phyloP scores from a whole-genome alignment of 2,113 vertebrate genomes.

The Myrmecobius fasciatus region DNA sequence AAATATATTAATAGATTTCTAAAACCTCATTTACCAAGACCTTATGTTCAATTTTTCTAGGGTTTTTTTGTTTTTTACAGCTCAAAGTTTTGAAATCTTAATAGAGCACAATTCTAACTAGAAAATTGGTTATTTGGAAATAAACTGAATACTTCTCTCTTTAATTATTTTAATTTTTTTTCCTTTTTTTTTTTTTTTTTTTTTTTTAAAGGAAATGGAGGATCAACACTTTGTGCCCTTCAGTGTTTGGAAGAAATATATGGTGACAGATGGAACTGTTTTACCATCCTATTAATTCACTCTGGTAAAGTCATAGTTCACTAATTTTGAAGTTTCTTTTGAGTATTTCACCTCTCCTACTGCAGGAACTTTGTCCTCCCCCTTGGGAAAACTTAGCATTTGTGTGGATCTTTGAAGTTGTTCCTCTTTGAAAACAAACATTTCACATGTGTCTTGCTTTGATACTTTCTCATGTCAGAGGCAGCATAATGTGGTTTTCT shows the following conservation, averaged over 20 bases:
- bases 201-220: conserved; percentile 91
- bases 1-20: too few species aligned
- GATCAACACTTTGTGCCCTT: conserved; percentile 92
- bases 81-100: conserved; percentile 26
- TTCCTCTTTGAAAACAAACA: conserved; percentile 60
- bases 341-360: conserved; percentile 18
- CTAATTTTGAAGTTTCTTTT: conserved; percentile 38
- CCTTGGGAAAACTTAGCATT: not conserved
- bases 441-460: conserved; percentile 23
- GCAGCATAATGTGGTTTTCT: conserved; percentile 20
- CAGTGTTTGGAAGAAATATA: conserved; percentile 86
- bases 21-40: not conserved
- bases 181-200: accelerated
- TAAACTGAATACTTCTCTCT: not conserved
- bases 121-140: not conserved
- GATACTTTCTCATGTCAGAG: conserved; percentile 3
- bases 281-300: conserved; percentile 92
- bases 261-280: conserved; percentile 84
- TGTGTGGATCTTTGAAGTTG: conserved; percentile 19
- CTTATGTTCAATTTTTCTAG: not conserved
- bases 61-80: not conserved
- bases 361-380: not conserved
- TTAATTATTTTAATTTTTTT: not conserved
- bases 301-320: conserved; percentile 87
- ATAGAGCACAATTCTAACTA: not conserved